Evolutionary conservation across 2,888 invertebrate species (phyloP).

Genomic region (Cephus rjabovi): DNA sequence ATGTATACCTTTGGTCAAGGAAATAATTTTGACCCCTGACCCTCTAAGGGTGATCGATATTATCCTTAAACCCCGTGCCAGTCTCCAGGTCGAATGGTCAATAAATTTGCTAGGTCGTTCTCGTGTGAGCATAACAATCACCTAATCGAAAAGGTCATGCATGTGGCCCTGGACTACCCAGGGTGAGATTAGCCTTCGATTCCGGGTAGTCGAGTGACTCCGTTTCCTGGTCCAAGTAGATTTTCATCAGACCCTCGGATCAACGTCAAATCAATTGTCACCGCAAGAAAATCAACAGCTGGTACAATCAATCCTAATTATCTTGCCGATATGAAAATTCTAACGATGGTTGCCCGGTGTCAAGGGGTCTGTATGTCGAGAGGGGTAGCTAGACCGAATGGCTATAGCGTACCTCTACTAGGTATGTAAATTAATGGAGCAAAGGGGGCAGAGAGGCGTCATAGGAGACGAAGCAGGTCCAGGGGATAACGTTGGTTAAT

Average conservation of each 20-base stretch:
- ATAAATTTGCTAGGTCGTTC: background rate
- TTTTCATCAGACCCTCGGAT: background rate
- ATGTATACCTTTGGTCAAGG: background rate
- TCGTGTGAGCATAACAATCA: background rate
- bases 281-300: background rate
- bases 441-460: background rate
- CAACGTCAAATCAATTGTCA: background rate
- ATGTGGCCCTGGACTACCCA: background rate
- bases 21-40: background rate
- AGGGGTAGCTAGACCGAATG: background rate
- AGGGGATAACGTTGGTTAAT: background rate
- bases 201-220: background rate
- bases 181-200: background rate
- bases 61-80: background rate
- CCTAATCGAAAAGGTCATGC: background rate
- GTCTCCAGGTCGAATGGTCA: background rate
- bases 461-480: background rate
- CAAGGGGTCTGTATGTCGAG: background rate
- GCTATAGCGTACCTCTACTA: conserved; percentile 5
- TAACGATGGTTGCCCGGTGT: background rate
- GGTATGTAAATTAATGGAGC: background rate
- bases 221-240: background rate
- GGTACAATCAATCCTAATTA: background rate
- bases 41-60: background rate
- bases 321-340: background rate